A percentile compares a stretch with the other conserved stretches of the same genome.
Conservation (phyloP, 35 echinoderm and acorn worm genomes). For the Eucidaris tribuloides region DNA sequence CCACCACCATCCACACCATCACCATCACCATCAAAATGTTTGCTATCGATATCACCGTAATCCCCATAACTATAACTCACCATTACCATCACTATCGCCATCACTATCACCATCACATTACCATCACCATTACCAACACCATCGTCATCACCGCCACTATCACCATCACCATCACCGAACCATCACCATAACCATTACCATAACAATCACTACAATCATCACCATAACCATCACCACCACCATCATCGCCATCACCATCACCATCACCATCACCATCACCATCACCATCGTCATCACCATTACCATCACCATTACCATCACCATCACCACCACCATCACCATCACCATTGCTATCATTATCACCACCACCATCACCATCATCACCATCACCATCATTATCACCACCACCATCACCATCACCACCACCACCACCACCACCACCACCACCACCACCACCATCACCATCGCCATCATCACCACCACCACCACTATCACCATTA, state of each 20-base stretch:
- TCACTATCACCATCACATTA: no score
- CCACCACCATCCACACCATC: no score
- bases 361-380: slow-evolving; percentile 1
- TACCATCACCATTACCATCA: no score
- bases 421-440: not conserved
- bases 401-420: not conserved
- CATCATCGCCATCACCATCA: no score
- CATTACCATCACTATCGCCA: no score
- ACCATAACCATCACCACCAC: not conserved
- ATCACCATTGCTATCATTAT: not conserved
- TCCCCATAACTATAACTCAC: no score
- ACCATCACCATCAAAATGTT: no score
- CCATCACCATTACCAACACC: not conserved
- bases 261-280: no score
- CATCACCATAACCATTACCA: not conserved
- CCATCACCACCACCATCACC: not conserved
- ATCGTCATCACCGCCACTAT: not conserved
- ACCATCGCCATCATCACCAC: not conserved
- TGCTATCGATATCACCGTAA: no score
- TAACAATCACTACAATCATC: not conserved
- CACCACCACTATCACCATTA: not conserved
- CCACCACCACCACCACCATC: not conserved
- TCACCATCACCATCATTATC: not conserved
- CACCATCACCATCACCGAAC: not conserved
- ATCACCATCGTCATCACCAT: no score